phyloP scores from a whole-genome alignment of 2,113 vertebrate species.

The Anguilla japonica region DNA sequence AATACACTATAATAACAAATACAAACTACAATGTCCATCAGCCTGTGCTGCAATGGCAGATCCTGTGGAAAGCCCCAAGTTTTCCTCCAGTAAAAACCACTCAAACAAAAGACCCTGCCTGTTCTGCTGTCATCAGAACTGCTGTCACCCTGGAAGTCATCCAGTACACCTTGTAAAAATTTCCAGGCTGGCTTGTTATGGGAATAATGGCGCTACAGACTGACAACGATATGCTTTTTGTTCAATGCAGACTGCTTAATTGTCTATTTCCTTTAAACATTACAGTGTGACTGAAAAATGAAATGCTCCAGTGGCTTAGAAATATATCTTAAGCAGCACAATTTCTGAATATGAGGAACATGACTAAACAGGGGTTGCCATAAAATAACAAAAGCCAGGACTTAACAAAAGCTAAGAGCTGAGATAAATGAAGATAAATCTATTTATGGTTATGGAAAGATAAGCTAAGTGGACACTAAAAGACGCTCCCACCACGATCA shows the following conservation, averaged over 20 bases:
- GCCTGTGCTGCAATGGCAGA: not conserved
- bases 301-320: not conserved
- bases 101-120: not conserved
- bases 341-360: not conserved
- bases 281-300: not conserved
- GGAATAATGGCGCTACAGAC: not conserved
- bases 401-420: not conserved
- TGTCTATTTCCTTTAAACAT: not conserved
- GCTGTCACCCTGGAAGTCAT: not conserved
- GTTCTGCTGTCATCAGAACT: not conserved
- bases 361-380: not conserved
- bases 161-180: slow-evolving; percentile 26
- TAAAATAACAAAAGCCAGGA: not conserved
- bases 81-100: not conserved
- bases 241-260: slow-evolving; percentile 15
- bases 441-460: not conserved
- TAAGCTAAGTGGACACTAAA: not conserved
- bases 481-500: not conserved
- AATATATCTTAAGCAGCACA: not conserved
- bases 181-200: slow-evolving; percentile 25
- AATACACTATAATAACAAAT: not conserved
- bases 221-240: not conserved
- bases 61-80: too few species aligned
- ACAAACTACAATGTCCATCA: not conserved
- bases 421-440: not conserved